Base-by-base conservation (phyloP, 1,140 invertebrate species). In the Trissolcus basalis region DNA sequence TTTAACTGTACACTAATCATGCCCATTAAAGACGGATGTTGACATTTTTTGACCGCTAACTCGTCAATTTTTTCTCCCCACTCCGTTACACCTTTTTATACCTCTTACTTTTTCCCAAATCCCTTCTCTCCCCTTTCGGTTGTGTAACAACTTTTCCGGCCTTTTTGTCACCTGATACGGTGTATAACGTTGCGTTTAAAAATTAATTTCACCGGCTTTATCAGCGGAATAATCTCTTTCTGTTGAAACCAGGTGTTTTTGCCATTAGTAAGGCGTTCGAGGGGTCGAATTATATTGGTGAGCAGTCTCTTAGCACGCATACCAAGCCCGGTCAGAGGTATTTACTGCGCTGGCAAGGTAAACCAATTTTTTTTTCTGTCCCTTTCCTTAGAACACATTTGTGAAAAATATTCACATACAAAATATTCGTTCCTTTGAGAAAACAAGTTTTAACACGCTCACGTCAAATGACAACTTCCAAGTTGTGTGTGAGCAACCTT, bases 271-370 rank as follows among this genome's bases (percentile, higher is more conserved):
- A 90, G 95, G 45, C 90, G 92, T 51, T 92, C 93, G 1, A 91
- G 92, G 80, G 94, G 94, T 65, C 91, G 93, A 74, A 90, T 94
- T 11, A 90, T 94, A 13, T 87, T 93, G 69, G 89, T 93, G 0
- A 92, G 93, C 56, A 87, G 83, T 64, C 89, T 92, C 68, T 85
- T 95, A 77, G 95, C 95, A 65, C 91, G 93, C 54, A 92, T 95
- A 13, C 92, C 94, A 0, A 92, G 93, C 12, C 93, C 94, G 0
- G 91, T 94, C 33, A 89, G 93, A 58, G 94, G 94, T 13, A 92
- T 96, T 59, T 95, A 96, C 83, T 93, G 93, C 72, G 93, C 94
- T 53, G 92, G 90, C 39, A 90, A 91, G 79, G 81, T 92, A 89
- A 78, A 71, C 61, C 49, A 69, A 48, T 67, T 69, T 67, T 6